Percentiles rank a stretch among this genome's conserved stretches.
Evolutionary conservation across 2,888 invertebrate species (phyloP).

Genomic region (Smittia aterrima): DNA sequence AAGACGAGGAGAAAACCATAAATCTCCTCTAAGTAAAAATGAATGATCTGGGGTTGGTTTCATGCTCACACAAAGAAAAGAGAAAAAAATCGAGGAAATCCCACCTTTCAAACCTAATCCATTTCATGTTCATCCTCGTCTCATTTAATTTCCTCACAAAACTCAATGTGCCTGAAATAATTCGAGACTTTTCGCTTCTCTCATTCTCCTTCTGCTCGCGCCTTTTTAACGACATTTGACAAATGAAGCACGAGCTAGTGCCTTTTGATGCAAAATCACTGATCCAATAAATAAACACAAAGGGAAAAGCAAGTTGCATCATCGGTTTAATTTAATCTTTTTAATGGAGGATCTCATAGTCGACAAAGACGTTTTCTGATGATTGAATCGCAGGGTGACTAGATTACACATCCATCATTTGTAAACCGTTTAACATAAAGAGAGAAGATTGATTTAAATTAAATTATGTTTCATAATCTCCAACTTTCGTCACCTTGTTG

Average conservation of each 20-base stretch:
- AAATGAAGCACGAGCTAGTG: background rate
- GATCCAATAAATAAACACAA: too few species aligned
- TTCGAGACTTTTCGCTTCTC: background rate
- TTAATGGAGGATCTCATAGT: too few species aligned
- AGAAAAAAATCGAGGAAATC: too few species aligned
- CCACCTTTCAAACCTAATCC: conserved; percentile 7
- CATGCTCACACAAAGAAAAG: background rate
- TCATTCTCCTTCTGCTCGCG: background rate
- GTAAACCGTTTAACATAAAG: too few species aligned
- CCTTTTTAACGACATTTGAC: background rate
- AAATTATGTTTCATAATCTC: too few species aligned
- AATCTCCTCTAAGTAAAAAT: conserved; percentile 8
- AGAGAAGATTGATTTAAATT: too few species aligned
- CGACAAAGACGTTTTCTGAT: too few species aligned
- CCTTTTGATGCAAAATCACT: background rate
- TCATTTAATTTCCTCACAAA: conserved; percentile 4
- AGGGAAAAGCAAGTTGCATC: too few species aligned
- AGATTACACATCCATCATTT: too few species aligned
- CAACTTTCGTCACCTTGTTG: too few species aligned
- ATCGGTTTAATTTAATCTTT: too few species aligned
- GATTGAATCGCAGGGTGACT: too few species aligned
- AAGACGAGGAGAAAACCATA: background rate
- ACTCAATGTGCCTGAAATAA: background rate
- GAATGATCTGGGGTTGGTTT: conserved; percentile 3
- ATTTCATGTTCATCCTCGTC: conserved; percentile 8